A percentile compares a stretch with the other conserved stretches of the same genome.
Conservation (phyloP, 2,888 invertebrate species). For the Athalia cordata region DNA sequence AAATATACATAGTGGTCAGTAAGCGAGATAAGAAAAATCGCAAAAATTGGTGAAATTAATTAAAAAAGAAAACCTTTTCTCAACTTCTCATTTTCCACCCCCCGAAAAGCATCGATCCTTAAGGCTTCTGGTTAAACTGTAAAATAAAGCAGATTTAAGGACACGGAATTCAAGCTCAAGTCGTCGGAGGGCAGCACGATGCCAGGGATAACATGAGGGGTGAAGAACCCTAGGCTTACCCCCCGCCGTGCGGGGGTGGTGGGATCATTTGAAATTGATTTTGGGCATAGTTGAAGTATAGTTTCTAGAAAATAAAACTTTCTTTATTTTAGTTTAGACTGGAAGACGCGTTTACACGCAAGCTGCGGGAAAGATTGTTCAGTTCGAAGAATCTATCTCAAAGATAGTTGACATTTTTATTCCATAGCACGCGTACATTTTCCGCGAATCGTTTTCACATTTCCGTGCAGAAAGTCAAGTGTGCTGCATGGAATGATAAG, state of each 20-base stretch:
- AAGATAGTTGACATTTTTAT: too few relatives aligned
- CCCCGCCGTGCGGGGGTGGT: background rate
- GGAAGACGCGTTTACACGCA: too few relatives aligned
- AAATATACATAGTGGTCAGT: background rate
- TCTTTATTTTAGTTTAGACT: too few relatives aligned
- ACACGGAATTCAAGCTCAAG: slow-evolving; percentile 44
- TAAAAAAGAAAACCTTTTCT: background rate
- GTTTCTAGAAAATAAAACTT: background rate
- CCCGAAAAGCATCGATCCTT: slow-evolving; percentile 5
- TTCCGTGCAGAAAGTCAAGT: background rate
- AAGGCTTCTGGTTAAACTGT: background rate
- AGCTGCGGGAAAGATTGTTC: too few relatives aligned
- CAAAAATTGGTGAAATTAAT: background rate
- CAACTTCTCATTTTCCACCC: background rate
- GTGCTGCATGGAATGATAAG: slow-evolving; percentile 2
- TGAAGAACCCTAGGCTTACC: slow-evolving; percentile 10
- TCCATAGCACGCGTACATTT: too few relatives aligned
- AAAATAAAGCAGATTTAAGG: slow-evolving; percentile 37
- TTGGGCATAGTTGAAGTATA: background rate
- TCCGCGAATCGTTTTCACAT: background rate
- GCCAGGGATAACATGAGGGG: slow-evolving; percentile 45
- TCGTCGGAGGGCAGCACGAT: slow-evolving; percentile 64
- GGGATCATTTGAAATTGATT: slow-evolving; percentile 18
- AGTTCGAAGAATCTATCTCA: too few relatives aligned
- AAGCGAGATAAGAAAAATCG: background rate